Evolutionary conservation across 2,113 vertebrate genomes (phyloP).

Genomic region (Uria lomvia): DNA sequence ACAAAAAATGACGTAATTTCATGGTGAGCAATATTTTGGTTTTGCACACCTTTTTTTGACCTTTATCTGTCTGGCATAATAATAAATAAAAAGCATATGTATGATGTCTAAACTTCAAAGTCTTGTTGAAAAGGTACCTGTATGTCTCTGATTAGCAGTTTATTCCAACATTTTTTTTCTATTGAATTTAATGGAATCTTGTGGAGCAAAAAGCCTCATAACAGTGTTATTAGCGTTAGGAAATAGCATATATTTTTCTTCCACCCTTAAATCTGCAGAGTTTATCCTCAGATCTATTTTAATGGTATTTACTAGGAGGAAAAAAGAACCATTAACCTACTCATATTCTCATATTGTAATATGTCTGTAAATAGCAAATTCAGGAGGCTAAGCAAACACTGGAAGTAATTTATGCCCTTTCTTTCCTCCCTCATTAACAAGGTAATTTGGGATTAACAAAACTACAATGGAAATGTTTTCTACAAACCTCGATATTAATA

Average conservation of each 20-base stretch:
- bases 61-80: not conserved
- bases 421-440: not conserved
- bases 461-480: not conserved
- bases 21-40: not conserved
- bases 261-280: not conserved
- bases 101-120: not conserved
- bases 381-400: not conserved
- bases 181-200: not conserved
- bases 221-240: not conserved
- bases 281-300: not conserved
- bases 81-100: not conserved
- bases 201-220: not conserved
- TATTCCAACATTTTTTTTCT: not conserved
- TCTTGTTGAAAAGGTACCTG: not conserved
- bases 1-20: not conserved
- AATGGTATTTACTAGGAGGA: not conserved
- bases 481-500: not conserved
- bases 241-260: not conserved
- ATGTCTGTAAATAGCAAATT: not conserved
- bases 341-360: not conserved
- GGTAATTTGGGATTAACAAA: not conserved
- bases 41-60: not conserved
- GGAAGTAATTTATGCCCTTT: not conserved
- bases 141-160: not conserved
- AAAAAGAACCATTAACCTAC: not conserved